Evolutionary conservation across 2,888 invertebrate species (phyloP).

Genomic region (Stenodera caucasica): DNA sequence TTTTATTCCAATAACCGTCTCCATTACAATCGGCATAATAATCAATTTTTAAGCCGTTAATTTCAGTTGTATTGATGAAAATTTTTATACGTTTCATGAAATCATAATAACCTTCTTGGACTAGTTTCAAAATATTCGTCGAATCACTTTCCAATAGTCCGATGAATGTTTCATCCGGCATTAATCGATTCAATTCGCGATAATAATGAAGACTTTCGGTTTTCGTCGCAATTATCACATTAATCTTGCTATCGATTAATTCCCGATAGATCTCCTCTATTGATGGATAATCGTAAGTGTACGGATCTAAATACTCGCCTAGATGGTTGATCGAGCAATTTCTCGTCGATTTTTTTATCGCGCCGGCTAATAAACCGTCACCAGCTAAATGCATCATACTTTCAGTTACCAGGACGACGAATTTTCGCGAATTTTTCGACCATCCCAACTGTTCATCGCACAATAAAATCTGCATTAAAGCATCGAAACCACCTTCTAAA

Average conservation of each 20-base stretch:
- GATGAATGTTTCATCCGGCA: conserved; percentile 74
- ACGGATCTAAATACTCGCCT: conserved; percentile 58
- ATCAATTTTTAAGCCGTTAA: conserved; percentile 65
- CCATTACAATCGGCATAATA: conserved; percentile 73
- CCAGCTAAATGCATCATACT: conserved; percentile 64
- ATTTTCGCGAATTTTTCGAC: conserved; percentile 66
- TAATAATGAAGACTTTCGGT: conserved; percentile 69
- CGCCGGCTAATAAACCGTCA: conserved; percentile 72
- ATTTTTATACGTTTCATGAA: conserved; percentile 72
- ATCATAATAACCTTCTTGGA: conserved; percentile 78
- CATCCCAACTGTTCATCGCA: conserved; percentile 71
- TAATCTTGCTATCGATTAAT: conserved; percentile 60
- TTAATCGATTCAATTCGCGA: conserved; percentile 66
- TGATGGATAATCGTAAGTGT: conserved; percentile 77
- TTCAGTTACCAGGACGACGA: conserved; percentile 42
- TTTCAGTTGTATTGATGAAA: conserved; percentile 63
- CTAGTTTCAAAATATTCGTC: conserved; percentile 81
- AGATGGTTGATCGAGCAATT: conserved; percentile 8
- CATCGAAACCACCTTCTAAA: conserved; percentile 79
- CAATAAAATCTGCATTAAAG: conserved; percentile 76
- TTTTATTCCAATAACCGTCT: conserved; percentile 50
- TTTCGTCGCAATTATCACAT: conserved; percentile 87
- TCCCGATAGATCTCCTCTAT: conserved; percentile 47
- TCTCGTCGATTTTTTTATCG: not conserved
- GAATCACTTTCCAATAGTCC: conserved; percentile 81